These are phyloP conservation scores for Enteromius thamalakanensis DNA, from an alignment of 2,797 vertebrate species.

Conservation along the genomic window DNA sequence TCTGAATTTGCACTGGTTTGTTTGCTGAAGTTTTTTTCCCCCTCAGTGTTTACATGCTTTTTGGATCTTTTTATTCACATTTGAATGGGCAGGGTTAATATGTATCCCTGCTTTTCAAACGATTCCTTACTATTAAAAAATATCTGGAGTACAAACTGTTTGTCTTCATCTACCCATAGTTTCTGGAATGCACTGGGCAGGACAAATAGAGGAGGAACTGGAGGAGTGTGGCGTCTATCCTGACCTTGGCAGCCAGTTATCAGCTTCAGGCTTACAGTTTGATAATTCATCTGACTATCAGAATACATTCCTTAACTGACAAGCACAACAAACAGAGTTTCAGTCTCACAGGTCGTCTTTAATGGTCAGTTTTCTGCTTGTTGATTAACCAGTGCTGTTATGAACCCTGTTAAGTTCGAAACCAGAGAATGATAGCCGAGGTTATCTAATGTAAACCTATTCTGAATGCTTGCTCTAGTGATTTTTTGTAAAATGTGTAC, in stretches of 20 bases:
- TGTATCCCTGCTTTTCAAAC: not conserved
- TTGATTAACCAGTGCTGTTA: not conserved
- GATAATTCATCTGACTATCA: slow-evolving; percentile 2
- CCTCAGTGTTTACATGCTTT: not conserved
- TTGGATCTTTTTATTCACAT: not conserved
- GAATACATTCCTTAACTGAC: slow-evolving; percentile 7
- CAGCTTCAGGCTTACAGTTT: slow-evolving; percentile 13
- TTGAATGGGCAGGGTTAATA: not conserved
- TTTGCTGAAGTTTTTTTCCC: not conserved
- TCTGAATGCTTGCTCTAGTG: slow-evolving; percentile 13
- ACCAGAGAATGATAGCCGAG: not conserved
- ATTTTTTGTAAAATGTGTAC: not conserved
- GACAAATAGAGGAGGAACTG: slow-evolving; percentile 1
- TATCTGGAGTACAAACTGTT: not conserved
- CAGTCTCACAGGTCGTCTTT: not conserved
- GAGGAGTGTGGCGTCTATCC: not conserved
- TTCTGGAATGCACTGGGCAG: not conserved
- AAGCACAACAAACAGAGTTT: not conserved
- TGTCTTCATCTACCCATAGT: not conserved
- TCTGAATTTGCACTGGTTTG: slow-evolving; percentile 25
- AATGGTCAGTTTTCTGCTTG: not conserved
- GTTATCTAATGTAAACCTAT: not conserved
- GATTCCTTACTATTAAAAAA: not conserved
- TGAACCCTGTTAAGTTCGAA: not conserved
- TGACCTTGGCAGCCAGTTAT: slow-evolving; percentile 31